Evolutionary conservation across 2,888 invertebrate species (phyloP), one percentile per base, ranked within the genome.

Genomic region (Teleiodes luculella): DNA sequence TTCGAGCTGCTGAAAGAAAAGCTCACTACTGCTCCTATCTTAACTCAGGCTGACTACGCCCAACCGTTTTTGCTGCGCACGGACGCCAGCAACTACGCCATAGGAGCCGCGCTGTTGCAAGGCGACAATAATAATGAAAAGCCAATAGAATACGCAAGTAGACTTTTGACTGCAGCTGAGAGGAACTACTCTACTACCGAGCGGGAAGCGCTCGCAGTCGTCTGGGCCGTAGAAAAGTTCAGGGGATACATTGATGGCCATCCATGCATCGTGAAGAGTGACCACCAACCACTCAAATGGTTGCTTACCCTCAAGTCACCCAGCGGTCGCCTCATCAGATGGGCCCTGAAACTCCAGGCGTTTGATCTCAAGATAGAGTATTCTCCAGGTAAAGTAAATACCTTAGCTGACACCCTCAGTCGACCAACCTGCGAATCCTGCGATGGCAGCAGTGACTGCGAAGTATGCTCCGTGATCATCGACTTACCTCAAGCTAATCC

Each of bases 221-320:
- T n/a, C n/a, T n/a, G n/a, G n/a, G n/a, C n/a, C n/a, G n/a, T n/a
- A n/a, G n/a, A n/a, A n/a, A n/a, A n/a, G n/a, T n/a, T n/a, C n/a
- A 55, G 78, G 18, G 74, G 72, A 0, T 89, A 80, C 55, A 59
- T 89, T 0, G 78, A 80, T 50, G 73, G 76, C 2, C 51, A 66
- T 5, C 41, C 59, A 0, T 76, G 83, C 20, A 61, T 61, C 2
- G 60, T 88, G 0, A 60, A 69, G 16, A 81, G 79, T 0, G 87
- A 89, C 56, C 88, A 88, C 53, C 74, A 80, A 53, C 80, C 81
- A 0, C 61, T 89, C 2, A 60, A 64, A 43, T 80, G 77, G 73
- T 52, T 86, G 8, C 57, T 72, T 57, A 61, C 61, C 0, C 14
- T 77, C 7, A 74, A 76, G 52, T 63, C 78, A 28, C 71, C 74